Evolutionary conservation across 2,888 invertebrate genomes (phyloP), one percentile per base, ranked within the genome.

Genomic region (Amphipyra berbera): DNA sequence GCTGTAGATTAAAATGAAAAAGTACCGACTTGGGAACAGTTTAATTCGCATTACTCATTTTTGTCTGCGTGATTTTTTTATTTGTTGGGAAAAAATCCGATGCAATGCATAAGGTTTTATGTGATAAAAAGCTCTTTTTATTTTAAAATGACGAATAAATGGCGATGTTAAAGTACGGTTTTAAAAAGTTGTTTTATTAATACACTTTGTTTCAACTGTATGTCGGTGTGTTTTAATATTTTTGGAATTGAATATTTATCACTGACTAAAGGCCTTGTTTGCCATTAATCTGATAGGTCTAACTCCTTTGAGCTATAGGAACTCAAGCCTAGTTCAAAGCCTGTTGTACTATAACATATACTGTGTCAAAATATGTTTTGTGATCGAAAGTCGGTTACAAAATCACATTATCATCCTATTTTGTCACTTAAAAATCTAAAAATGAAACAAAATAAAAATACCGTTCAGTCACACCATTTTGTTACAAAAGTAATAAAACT

Each of bases 1-100:
- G 72, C 38, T 64, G 52, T 50, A 48, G 65, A 61, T 76, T 76
- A 63, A 66, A 76, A 72, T 79, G 65, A 76, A 79, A 73, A 61
- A 70, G 47, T 47, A 45, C 30, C 63, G 48, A 73, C 77, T 68
- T 58, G 65, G 62, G 68, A 64, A 47, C 65, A 57, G 56, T 76
- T 66, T 76, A 56, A 73, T 62, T 62, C 63, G 58, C 61, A 63
- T 78, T 65, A 72, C 53, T 72, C 60, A 79, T 62, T 72, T 70
- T 68, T 54, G 75, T 54, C 44, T 15, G 27, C 57, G 57, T 50
- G 53, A 45, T 70, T 69, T 54, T 21, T 48, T n/a, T 41, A 4
- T 38, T 49, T 49, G 35, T 15, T 33, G 14, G 2, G 7, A 6
- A 4, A n/a, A 27, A 52, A 54, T 40, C 30, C 30, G 13, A 55